Evolutionary conservation across 2,888 invertebrate species (phyloP), one percentile per base, ranked within the genome.

Genomic region (Ophion obscuratus): DNA sequence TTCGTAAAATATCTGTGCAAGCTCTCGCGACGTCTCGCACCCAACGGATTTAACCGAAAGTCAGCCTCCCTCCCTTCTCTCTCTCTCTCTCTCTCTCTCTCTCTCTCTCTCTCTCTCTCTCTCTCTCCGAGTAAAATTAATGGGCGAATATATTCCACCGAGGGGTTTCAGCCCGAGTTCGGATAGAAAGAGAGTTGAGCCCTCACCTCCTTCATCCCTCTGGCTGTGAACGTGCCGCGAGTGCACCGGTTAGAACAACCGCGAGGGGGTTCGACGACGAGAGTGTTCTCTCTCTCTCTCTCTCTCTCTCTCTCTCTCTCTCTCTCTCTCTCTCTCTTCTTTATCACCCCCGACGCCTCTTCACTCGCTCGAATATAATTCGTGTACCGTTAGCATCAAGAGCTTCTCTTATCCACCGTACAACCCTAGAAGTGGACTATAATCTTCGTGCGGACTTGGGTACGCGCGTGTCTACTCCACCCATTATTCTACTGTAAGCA

Each of bases 101-200:
- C 67, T 24, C 4, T 57, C 10, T 10, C 27, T n/a, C 68, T 70
- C 36, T 70, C 57, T 57, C 53, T 27, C 68, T 62, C 64, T 57
- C 57, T 73, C 61, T 11, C 53, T 53, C 14, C 53, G 84, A 67
- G 81, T 77, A 14, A 78, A 85, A 81, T 81, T 85, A 85, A 85
- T 81, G 84, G 84, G 20, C 53, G 77, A 78, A 81, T 85, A 85
- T 81, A 85, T 85, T 81, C 62, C 74, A 27, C 77, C 53, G 64
- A 71, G 79, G 64, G 70, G 71, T 62, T 71, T 36, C 31, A 71
- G 64, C 47, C 53, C 71, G 71, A 53, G 71, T 53, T 36, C 36
- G 36, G 20, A 73, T 27, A 14, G 62, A 62, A n/a, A 74, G 62
- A 44, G 62, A 74, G 74, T 61, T 6, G 62, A 74, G 53, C 62